A percentile compares a stretch with the other conserved stretches of the same genome.
These are phyloP conservation scores for Schizopygopsis pylzovi DNA, from an alignment of 2,797 vertebrate species.

Conservation along the genomic window DNA sequence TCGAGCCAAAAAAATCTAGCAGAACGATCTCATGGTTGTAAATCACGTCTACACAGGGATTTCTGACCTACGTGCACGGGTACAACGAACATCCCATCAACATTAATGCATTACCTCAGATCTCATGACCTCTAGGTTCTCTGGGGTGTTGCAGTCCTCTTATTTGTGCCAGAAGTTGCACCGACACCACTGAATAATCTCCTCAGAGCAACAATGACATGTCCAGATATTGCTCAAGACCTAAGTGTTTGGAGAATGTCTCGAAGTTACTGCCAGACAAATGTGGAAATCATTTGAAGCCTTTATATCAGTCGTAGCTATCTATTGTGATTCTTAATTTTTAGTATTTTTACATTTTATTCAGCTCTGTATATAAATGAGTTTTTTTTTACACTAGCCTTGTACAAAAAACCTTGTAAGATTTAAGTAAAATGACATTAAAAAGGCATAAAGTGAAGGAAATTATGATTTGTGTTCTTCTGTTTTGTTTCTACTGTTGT, in stretches of 20 bases:
- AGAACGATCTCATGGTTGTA: slow-evolving; percentile 16
- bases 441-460: background rate
- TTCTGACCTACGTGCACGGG: background rate
- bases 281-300: background rate
- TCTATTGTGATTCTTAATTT: background rate
- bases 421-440: background rate
- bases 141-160: background rate
- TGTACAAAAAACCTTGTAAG: background rate
- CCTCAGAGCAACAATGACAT: background rate
- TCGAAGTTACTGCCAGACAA: slow-evolving; percentile 11
- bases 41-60: background rate
- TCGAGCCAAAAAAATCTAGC: background rate
- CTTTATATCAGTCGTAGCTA: background rate
- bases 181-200: background rate
- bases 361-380: background rate
- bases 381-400: background rate
- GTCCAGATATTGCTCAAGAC: slow-evolving; percentile 21
- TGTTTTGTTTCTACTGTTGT: background rate
- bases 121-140: background rate
- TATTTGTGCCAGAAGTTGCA: slow-evolving; percentile 6
- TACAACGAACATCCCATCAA: background rate
- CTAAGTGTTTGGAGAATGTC: background rate
- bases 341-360: background rate
- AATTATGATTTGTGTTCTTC: background rate
- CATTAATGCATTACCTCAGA: background rate